Evolutionary conservation across 2,888 invertebrate genomes (phyloP).

Genomic region (Theristus sp.): DNA sequence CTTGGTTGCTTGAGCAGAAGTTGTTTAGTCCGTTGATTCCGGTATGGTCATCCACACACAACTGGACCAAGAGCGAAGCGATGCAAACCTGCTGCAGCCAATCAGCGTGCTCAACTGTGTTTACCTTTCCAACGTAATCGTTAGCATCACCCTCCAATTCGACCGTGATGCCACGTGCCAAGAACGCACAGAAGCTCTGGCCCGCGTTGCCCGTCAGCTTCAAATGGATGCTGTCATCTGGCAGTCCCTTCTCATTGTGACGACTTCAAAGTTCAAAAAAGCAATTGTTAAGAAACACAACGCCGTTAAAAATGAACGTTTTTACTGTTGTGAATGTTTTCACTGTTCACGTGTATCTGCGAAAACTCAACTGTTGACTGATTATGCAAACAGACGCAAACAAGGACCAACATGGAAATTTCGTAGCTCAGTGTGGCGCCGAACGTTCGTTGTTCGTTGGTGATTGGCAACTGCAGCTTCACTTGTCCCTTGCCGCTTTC

Average conservation of each 20-base stretch:
- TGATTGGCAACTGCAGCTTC: slow-evolving; percentile 56
- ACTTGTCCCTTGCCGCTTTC: slow-evolving; percentile 33
- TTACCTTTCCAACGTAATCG: slow-evolving; percentile 79
- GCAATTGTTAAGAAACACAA: not conserved
- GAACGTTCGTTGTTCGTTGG: slow-evolving; percentile 79
- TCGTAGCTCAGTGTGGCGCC: slow-evolving; percentile 80
- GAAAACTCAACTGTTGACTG: not conserved
- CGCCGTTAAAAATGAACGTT: too few relatives aligned
- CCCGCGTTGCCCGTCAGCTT: slow-evolving; percentile 77
- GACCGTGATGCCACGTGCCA: slow-evolving; percentile 69
- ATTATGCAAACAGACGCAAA: not conserved
- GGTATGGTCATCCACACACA: not conserved
- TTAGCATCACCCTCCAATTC: slow-evolving; percentile 89
- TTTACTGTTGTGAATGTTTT: too few relatives aligned
- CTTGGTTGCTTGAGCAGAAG: too few relatives aligned
- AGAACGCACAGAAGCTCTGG: slow-evolving; percentile 94
- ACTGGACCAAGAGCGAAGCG: not conserved
- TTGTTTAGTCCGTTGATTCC: too few relatives aligned
- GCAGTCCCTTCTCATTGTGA: slow-evolving; percentile 20
- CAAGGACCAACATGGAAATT: slow-evolving; percentile 50
- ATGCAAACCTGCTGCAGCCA: not conserved
- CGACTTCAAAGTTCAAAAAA: slow-evolving; percentile 9
- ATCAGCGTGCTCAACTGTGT: too few relatives aligned
- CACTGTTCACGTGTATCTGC: too few relatives aligned
- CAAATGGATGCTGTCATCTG: slow-evolving; percentile 47